Evolutionary conservation across 92 coral and sea anemone genomes (phyloP), one percentile per base, ranked within the genome.

Genomic region (Epizoanthus fatuus): DNA sequence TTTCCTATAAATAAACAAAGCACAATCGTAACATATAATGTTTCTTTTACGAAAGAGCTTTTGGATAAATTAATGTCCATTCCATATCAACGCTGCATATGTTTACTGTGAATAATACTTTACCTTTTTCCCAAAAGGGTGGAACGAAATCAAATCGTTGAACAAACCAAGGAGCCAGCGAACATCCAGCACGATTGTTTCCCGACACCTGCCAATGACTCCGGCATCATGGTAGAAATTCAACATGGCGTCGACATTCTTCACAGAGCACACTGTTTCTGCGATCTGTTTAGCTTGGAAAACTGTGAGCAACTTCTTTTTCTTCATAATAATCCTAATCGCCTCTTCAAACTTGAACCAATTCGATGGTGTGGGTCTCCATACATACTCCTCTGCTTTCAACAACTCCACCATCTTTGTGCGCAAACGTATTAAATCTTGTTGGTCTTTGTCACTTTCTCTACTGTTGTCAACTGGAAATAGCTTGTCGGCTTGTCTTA

Each of bases 301-400:
- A 3, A 63, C 40, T 19, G 68, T 63, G 35, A 29, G 35, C 12
- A 20, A 5, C 25, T 63, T 63, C 68, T 63, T 63, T 11, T 7
- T 17, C 9, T 29, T 3, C 8, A 37, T 63, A 17, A 12, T 17
- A 5, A 63, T 10, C 38, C 38, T 15, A 63, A 63, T 22, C 2
- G 68, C 68, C 38, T 63, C 68, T 63, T 22, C 68, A 63, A 63
- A 63, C 7, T 9, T 19, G 68, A 63, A 63, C 68, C 68, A 63
- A 17, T 63, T 63, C 10, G 68, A 29, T 8, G 29, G 29, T 12
- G 25, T 63, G 2, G 68, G 25, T 63, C 25, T 22, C 25, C 25
- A 22, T 22, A 22, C 25, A 22, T 22, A 22, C 25, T 22, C 25
- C 25, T 63, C 68, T 63, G 10, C 35, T 63, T 63, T 63, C 35